These are phyloP conservation scores for Loripinus fragilis DNA, from an alignment of 2,888 invertebrate species.

Conservation along the genomic window DNA sequence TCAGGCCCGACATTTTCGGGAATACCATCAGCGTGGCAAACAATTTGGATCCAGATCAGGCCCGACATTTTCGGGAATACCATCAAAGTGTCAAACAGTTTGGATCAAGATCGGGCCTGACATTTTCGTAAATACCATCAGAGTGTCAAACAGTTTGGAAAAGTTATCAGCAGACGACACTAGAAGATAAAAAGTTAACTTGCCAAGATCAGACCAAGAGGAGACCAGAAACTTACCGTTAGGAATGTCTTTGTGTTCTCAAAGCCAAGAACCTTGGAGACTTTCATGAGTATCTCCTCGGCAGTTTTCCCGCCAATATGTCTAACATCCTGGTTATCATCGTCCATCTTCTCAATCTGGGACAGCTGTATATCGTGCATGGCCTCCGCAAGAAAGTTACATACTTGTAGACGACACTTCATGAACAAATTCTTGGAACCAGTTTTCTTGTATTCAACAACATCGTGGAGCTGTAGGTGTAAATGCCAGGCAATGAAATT, in stretches of 20 bases:
- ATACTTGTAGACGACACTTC: conserved; percentile 75
- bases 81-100: too few species aligned
- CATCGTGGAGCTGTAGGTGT: conserved; percentile 74
- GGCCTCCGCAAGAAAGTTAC: conserved; percentile 78
- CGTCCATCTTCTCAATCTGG: conserved; percentile 53
- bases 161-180: too few species aligned
- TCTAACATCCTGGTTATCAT: conserved; percentile 67
- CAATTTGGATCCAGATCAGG: too few species aligned
- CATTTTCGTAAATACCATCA: too few species aligned
- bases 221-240: conserved; percentile 64
- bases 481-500: too few species aligned
- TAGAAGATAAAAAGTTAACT: too few species aligned
- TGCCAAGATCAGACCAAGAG: neutral
- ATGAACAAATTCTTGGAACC: conserved; percentile 77
- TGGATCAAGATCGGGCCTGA: too few species aligned
- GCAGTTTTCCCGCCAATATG: conserved; percentile 43
- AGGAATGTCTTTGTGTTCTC: conserved; percentile 77
- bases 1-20: too few species aligned
- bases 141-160: too few species aligned
- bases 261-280: conserved; percentile 79
- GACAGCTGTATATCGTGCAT: conserved; percentile 72
- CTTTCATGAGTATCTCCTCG: conserved; percentile 76
- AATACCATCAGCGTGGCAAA: too few species aligned
- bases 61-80: too few species aligned
- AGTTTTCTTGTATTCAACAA: conserved; percentile 75